These are phyloP conservation scores for Urocyon cinereoargenteus DNA, from an alignment of 2,797 vertebrate genomes.

Conservation along the genomic window DNA sequence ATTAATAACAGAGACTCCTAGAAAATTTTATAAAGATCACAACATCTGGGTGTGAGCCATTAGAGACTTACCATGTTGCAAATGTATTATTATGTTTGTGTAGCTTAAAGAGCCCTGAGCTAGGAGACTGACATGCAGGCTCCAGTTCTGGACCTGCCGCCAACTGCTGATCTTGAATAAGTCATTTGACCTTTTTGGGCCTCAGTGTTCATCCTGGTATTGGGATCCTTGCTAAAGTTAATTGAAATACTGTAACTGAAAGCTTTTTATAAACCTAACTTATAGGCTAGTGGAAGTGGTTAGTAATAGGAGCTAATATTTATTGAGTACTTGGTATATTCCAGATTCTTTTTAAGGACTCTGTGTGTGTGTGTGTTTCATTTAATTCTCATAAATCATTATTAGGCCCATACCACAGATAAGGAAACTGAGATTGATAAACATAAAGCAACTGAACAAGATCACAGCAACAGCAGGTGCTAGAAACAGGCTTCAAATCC, in stretches of 20 bases:
- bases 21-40: neutral
- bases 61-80: neutral
- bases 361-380: neutral
- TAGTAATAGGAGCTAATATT: neutral
- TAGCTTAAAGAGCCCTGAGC: neutral
- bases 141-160: neutral
- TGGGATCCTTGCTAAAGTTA: neutral
- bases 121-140: neutral
- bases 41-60: neutral
- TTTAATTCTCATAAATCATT: slow-evolving; percentile 26
- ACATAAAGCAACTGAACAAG: neutral
- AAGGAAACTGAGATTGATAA: neutral
- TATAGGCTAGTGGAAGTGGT: neutral
- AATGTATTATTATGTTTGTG: neutral
- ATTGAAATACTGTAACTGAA: slow-evolving; percentile 25
- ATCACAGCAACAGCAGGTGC: neutral
- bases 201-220: neutral
- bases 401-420: neutral
- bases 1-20: neutral
- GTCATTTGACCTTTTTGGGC: neutral
- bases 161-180: neutral
- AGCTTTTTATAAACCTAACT: neutral
- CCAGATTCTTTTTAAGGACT: neutral
- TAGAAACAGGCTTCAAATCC: neutral
- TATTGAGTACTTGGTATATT: neutral